phyloP scores from a whole-genome alignment of 2,888 invertebrate genomes.

The Stomorhina lunata region DNA sequence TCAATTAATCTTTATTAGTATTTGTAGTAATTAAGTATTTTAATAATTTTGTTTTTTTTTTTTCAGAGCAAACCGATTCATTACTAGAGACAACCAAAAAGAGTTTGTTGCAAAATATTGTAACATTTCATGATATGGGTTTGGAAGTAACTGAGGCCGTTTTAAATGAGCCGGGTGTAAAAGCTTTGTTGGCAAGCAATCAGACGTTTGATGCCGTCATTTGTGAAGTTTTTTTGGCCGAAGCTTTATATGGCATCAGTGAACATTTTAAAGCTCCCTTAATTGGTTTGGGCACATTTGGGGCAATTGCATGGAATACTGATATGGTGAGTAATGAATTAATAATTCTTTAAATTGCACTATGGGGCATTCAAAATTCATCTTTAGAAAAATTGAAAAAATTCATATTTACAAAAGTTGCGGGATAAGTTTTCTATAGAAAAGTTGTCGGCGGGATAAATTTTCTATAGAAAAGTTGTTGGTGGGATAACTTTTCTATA shows the following conservation, averaged over 20 bases:
- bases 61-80: slow-evolving; percentile 30
- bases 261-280: slow-evolving; percentile 75
- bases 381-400: too few species aligned
- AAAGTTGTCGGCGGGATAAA: too few species aligned
- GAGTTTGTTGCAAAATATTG: slow-evolving; percentile 65
- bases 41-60: neutral
- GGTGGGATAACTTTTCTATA: too few species aligned
- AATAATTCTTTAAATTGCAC: too few species aligned
- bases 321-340: slow-evolving; percentile 70
- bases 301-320: slow-evolving; percentile 72
- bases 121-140: slow-evolving; percentile 73
- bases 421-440: too few species aligned
- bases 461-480: too few species aligned
- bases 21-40: neutral
- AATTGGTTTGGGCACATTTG: slow-evolving; percentile 73
- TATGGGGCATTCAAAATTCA: too few species aligned
- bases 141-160: slow-evolving; percentile 69
- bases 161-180: slow-evolving; percentile 70
- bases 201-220: slow-evolving; percentile 79
- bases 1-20: neutral
- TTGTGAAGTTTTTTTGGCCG: slow-evolving; percentile 69
- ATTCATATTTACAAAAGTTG: too few species aligned
- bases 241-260: slow-evolving; percentile 72
- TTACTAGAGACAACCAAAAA: slow-evolving; percentile 48
- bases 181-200: slow-evolving; percentile 73